Evolutionary conservation across 2,888 invertebrate species (phyloP).

Genomic region (Drosophila kanekoi): DNA sequence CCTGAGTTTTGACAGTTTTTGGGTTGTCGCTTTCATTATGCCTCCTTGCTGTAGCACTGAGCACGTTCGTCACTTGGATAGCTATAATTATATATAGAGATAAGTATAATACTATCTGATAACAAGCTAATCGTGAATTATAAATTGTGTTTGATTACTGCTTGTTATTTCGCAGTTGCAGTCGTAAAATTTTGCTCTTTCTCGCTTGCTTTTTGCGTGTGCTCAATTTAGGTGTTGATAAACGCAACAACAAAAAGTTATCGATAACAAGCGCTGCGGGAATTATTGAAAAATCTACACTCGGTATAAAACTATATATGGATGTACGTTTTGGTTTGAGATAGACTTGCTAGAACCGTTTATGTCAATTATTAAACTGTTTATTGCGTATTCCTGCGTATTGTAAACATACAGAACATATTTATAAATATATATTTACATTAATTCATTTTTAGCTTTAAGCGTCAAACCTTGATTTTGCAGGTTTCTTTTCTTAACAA

Average conservation of each 20-base stretch:
- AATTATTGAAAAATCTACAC: neutral
- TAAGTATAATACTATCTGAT: constrained; percentile 37
- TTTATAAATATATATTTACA: too few relatives aligned
- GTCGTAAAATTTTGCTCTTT: constrained; percentile 26
- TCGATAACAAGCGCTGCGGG: constrained; percentile 24
- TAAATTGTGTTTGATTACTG: constrained; percentile 11
- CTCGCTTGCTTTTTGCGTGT: constrained; percentile 23
- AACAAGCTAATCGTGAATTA: constrained; percentile 28
- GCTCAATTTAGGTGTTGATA: constrained; percentile 30
- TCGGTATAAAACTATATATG: too few relatives aligned
- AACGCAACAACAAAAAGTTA: neutral
- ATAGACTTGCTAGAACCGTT: too few relatives aligned
- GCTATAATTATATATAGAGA: constrained; percentile 14
- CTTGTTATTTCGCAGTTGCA: constrained; percentile 7
- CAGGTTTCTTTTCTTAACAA: neutral
- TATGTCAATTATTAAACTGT: too few relatives aligned
- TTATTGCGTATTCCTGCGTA: too few relatives aligned
- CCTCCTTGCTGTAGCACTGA: constrained; percentile 34
- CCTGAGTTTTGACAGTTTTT: constrained; percentile 76
- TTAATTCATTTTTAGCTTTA: too few relatives aligned
- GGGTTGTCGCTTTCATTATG: constrained; percentile 82
- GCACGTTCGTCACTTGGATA: constrained; percentile 16
- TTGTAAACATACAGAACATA: too few relatives aligned
- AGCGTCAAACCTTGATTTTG: too few relatives aligned
- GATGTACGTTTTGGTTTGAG: too few relatives aligned